Base-by-base conservation (phyloP, 2,113 vertebrate species). In the Daphoenositta chrysoptera region DNA sequence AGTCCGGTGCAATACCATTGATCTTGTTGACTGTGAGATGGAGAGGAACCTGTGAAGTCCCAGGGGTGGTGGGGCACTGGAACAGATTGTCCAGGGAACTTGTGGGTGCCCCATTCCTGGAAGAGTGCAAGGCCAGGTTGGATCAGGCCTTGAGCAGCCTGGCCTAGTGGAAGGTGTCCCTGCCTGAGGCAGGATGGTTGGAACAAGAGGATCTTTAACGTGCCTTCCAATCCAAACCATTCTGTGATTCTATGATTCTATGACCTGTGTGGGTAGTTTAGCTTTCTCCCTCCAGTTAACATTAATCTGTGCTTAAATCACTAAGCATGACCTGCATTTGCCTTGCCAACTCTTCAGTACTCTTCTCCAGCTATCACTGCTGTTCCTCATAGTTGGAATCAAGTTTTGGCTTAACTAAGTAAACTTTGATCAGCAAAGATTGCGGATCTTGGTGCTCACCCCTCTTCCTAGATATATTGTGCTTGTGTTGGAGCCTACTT, bases 1-100 rank as follows among this genome's bases (percentile, higher is more conserved):
- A 33, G 28, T 2, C 24, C 12, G 21, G 22, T 35, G 6, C 4
- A 3, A 56, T 5, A 28, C 7, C 3, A 0, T 1, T 37, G 42
- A 15, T 26, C 6, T 30, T 54, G 20, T 20, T 73, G 60, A 7
- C 17, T 37, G 1, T 70, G 33, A 50, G 42, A 30, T 79, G 42
- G 31, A 60, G 48, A 76, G 45, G 18, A 19, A 48, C 28, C 22
- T 53, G 14, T 22, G 35, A 40, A 77, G 19, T 64, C 11, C 42
- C 26, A 56, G 68, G 37, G 13, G 7, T 37, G 22, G 23, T 31
- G 31, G 22, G 54, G 10, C 47, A 23, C 17, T 37, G 35, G 35
- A 19, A 54, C 8, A 47, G 21, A 9, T 7, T 68, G 3, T 60
- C 12, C 70, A 76, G 47, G 42, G 54, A 47, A 27, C 17, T 47